These are phyloP conservation scores for Salvelinus sp. DNA, from an alignment of 2,113 vertebrate genomes.

Conservation along the genomic window DNA sequence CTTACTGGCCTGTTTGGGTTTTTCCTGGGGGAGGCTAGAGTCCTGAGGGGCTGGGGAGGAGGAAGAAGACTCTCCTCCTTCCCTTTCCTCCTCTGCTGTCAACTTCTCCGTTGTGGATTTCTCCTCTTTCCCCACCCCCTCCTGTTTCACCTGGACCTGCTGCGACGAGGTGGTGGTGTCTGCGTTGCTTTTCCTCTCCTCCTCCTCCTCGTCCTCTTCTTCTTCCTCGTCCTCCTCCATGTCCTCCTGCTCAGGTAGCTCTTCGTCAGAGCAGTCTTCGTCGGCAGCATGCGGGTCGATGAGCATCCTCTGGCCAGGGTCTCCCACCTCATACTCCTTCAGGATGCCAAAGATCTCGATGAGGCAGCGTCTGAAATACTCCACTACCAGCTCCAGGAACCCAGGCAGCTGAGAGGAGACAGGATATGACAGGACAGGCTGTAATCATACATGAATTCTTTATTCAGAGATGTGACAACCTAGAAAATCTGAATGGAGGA, in stretches of 20 bases:
- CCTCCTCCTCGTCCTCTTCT: constrained; percentile 53
- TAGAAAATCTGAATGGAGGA: too few relatives aligned
- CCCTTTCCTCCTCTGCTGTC: constrained; percentile 52
- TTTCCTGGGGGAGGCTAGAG: constrained; percentile 71
- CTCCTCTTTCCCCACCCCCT: constrained; percentile 52
- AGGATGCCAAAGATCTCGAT: constrained; percentile 98
- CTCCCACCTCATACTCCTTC: constrained; percentile 96
- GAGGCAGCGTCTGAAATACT: constrained; percentile 97
- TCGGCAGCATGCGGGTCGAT: constrained; percentile 84
- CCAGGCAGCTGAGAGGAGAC: constrained; percentile 84
- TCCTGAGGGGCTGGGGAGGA: constrained; percentile 59
- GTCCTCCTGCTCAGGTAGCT: constrained; percentile 75
- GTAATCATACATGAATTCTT: background rate
- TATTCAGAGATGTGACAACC: background rate
- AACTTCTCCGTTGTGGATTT: constrained; percentile 32
- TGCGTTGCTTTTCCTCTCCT: constrained; percentile 46
- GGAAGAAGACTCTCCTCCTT: constrained; percentile 45
- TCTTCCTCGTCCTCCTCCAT: constrained; percentile 35
- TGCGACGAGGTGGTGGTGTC: background rate
- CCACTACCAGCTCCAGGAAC: constrained; percentile 94
- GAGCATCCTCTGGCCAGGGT: constrained; percentile 92
- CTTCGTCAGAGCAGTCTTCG: constrained; percentile 77
- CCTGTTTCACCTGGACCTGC: constrained; percentile 64
- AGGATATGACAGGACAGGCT: background rate
- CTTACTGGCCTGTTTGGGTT: constrained; percentile 86